phyloP scores from a whole-genome alignment of 2,888 invertebrate genomes.

The Diaprepes abbreviatus region DNA sequence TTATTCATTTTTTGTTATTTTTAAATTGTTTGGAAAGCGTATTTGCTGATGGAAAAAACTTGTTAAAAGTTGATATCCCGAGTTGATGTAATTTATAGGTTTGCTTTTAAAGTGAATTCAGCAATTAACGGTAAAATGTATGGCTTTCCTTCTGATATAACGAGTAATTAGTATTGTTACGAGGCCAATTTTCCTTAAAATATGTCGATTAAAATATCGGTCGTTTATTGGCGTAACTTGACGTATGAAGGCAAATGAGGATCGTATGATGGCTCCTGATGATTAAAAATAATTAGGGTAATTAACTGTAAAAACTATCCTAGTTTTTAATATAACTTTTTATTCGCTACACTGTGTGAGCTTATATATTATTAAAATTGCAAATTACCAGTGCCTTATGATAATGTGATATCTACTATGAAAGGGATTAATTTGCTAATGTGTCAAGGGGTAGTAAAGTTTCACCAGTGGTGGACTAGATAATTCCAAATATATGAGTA shows the following conservation, averaged over 20 bases:
- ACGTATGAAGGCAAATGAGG: constrained; percentile 11
- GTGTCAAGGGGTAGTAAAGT: too few relatives aligned
- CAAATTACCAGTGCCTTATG: background rate
- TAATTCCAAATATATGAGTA: too few relatives aligned
- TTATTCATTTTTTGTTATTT: constrained; percentile 1
- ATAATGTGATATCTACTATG: too few relatives aligned
- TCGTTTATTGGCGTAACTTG: constrained; percentile 33
- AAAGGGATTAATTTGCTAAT: too few relatives aligned
- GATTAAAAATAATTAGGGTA: constrained; percentile 37
- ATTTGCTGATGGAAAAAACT: constrained; percentile 43
- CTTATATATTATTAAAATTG: background rate
- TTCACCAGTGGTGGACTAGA: too few relatives aligned
- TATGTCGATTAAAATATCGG: constrained; percentile 30
- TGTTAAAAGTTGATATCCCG: constrained; percentile 37
- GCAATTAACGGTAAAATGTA: constrained; percentile 24
- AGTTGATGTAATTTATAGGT: constrained; percentile 34
- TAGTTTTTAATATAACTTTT: constrained; percentile 24
- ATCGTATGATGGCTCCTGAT: constrained; percentile 30
- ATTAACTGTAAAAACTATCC: constrained; percentile 32
- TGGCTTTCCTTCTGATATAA: constrained; percentile 17
- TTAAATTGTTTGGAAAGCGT: constrained; percentile 36
- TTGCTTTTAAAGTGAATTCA: constrained; percentile 29
- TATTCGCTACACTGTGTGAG: background rate
- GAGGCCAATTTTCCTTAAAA: constrained; percentile 5
- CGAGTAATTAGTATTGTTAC: constrained; percentile 11